Base-by-base conservation (phyloP, 2,888 invertebrate genomes). In the Chydorus sphaericus region DNA sequence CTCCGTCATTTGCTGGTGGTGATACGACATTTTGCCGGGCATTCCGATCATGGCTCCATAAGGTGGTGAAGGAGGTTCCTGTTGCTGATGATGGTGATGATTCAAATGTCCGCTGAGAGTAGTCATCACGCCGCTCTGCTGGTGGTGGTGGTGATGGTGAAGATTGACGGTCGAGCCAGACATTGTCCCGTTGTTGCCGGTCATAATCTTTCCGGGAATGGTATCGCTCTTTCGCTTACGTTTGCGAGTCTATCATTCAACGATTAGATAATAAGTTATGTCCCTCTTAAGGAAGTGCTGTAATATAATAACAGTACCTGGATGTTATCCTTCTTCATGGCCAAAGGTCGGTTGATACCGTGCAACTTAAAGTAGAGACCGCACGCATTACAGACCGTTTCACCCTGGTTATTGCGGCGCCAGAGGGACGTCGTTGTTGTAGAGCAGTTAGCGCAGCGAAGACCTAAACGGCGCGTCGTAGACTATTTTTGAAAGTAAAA, bases 281-380 rank as follows among this genome's bases (percentile, higher is more conserved):
- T 4, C 8, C 33, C 33, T n/a, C n/a, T n/a, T n/a, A n/a, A n/a
- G 33, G 14, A 33, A 10, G 33, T 26, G 23, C 28, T 26, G 2
- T 26, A 44, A 18, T 38, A 2, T 38, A 2, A 14, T 8, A 23
- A 18, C 30, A 16, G 69, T 72, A 83, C 79, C 61, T 74, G 75
- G 30, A 75, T 73, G 39, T 71, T 72, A 44, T 74, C 74, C 60
- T 74, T 74, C 63, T 72, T 73, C 73, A 75, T 75, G 2, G 73
- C 68, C 59, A 71, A 60, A 16, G 75, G 75, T 23, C 75, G 65
- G 57, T 69, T 80, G 66, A 85, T 85, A 67, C 78, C 79, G 68
- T 90, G 89, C 62, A 90, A 75, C 73, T 89, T 90, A 75, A 76
- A 89, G 68, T 87, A 87, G 48, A 90, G 78, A 20, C 89, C 89